Evolutionary conservation across 2,113 vertebrate genomes (phyloP), one percentile per base, ranked within the genome.

Genomic region (Aegypius monachus): DNA sequence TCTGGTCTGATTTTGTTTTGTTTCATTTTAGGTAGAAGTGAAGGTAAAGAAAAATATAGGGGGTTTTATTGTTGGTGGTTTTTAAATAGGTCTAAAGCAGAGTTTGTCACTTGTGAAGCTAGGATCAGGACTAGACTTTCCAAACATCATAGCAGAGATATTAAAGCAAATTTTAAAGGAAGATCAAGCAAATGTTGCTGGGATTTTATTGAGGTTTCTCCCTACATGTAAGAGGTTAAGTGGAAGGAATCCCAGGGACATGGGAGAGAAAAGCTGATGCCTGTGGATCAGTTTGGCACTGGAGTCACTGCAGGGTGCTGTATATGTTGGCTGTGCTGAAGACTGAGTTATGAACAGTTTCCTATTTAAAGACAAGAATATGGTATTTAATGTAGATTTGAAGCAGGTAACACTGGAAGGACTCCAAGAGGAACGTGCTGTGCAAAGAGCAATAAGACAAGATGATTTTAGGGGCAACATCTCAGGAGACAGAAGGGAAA

Each of bases 51-150:
- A 90, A 75, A 81, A 40, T 23, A 23, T 0, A 36, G 7, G 11
- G 15, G 1, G 2, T 4, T 32, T 48, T 26, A 14, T 29, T 63
- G 6, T 0, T 71, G n/a, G 2, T 56, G 31, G 4, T 36, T 74
- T 79, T 67, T 22, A 62, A 53, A 22, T 5, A 73, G 21, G 25
- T n/a, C 18, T 92, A 66, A 73, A 81, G 16, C 13, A 50, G 66
- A 63, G 12, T 88, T 90, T 77, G 31, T 53, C 36, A 40, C 36
- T 56, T 17, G 5, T 61, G 62, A 87, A 58, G 13, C 16, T 56
- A 42, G 5, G 50, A 79, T 83, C 58, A 81, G 21, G 42, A 50
- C 26, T 25, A 23, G 45, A 70, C 61, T 86, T 80, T 74, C 13
- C 20, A 83, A 5, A 10, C 6, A 16, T 40, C 4, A 21, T 1